These are phyloP conservation scores for Zaprionus ghesquierei DNA, from an alignment of 1,140 invertebrate genomes.

Conservation along the genomic window DNA sequence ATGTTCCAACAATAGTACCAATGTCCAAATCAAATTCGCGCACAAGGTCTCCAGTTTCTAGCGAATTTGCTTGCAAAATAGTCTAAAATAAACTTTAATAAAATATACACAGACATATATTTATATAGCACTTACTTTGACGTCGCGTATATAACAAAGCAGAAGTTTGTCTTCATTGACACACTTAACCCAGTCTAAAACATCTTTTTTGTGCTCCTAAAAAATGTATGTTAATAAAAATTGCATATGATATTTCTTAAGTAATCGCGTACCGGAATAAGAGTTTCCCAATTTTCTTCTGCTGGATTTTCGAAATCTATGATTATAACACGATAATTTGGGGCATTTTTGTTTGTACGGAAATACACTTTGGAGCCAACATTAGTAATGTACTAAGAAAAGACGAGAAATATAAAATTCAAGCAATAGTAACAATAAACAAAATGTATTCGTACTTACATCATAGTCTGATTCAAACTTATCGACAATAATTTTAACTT, in stretches of 20 bases:
- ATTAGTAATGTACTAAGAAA: conserved; percentile 94
- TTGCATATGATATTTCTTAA: neutral
- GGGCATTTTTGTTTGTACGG: conserved; percentile 96
- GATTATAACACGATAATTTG: conserved; percentile 93
- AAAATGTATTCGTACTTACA: conserved; percentile 83
- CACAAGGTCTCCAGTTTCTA: conserved; percentile 89
- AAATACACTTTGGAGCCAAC: conserved; percentile 92
- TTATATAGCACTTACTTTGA: conserved; percentile 88
- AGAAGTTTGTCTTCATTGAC: conserved; percentile 95
- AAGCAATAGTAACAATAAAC: neutral
- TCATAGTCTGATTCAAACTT: conserved; percentile 97
- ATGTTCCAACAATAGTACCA: conserved; percentile 92
- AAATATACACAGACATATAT: neutral
- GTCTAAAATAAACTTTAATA: conserved; percentile 85
- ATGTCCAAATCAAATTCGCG: conserved; percentile 91
- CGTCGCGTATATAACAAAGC: conserved; percentile 95
- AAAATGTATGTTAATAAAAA: conserved; percentile 13
- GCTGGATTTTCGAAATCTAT: conserved; percentile 93
- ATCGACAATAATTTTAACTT: conserved; percentile 90
- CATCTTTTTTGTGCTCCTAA: conserved; percentile 92
- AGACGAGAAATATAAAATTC: neutral
- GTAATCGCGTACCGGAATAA: conserved; percentile 86
- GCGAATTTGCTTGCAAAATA: conserved; percentile 91
- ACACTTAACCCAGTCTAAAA: conserved; percentile 93
- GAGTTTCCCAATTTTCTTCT: conserved; percentile 91